phyloP scores from a whole-genome alignment of 2,797 vertebrate genomes.

The Tragopan temminckii region DNA sequence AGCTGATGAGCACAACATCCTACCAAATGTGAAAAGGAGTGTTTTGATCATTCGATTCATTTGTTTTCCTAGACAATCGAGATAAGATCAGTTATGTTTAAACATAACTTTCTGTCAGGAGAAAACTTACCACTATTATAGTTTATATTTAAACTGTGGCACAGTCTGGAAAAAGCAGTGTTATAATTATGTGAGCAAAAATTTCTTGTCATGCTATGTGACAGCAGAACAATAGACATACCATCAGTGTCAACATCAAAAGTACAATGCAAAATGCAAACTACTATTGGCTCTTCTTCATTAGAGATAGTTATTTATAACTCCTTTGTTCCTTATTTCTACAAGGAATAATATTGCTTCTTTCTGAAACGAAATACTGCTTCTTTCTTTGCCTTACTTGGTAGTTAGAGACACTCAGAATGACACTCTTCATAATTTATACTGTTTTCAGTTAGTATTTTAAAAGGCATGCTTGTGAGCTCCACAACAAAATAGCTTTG shows the following conservation, averaged over 20 bases:
- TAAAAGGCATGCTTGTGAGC: neutral
- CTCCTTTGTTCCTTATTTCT: slow-evolving; percentile 43
- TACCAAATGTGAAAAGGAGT: slow-evolving; percentile 13
- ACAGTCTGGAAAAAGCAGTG: neutral
- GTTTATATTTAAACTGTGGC: slow-evolving; percentile 41
- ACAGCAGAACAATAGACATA: slow-evolving; percentile 22
- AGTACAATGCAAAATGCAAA: neutral
- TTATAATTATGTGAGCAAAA: slow-evolving; percentile 22
- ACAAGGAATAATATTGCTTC: slow-evolving; percentile 1
- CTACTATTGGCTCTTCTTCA: slow-evolving; percentile 18
- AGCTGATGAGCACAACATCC: neutral
- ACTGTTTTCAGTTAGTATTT: slow-evolving; percentile 13
- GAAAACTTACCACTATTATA: neutral
- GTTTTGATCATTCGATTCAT: neutral
- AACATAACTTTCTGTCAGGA: slow-evolving; percentile 21
- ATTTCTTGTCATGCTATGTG: slow-evolving; percentile 28
- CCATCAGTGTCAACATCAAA: neutral
- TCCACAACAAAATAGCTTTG: neutral
- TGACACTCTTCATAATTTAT: neutral
- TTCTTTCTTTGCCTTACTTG: slow-evolving; percentile 48
- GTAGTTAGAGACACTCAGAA: neutral
- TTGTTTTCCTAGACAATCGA: slow-evolving; percentile 39
- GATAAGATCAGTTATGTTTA: neutral
- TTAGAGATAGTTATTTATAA: slow-evolving; percentile 30
- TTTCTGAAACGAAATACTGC: slow-evolving; percentile 9